Conservation (phyloP, 2,888 invertebrate genomes). For the Pecten maximus region DNA sequence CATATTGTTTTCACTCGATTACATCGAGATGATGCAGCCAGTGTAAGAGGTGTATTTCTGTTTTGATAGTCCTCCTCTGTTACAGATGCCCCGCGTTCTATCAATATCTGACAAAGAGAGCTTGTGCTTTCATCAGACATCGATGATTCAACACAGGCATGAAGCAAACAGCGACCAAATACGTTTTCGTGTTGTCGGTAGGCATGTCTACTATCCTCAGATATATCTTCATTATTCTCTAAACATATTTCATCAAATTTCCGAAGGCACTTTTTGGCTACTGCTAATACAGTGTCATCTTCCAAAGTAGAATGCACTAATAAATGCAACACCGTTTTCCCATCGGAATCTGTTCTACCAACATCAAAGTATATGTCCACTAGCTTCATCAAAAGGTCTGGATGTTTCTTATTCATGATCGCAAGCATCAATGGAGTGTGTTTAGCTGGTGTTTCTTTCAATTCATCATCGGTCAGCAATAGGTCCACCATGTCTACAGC, state of each 20-base stretch:
- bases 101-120: not conserved
- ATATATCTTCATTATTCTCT: not conserved
- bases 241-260: not conserved
- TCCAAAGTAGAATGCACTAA: not conserved
- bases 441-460: not conserved
- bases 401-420: not conserved
- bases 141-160: not conserved
- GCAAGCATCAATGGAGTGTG: not conserved
- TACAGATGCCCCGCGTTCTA: not conserved
- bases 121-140: conserved; percentile 1
- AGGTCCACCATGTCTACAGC: not conserved
- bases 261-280: not conserved
- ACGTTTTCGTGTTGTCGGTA: not conserved
- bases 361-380: not conserved
- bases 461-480: not conserved
- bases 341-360: not conserved
- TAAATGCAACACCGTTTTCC: not conserved
- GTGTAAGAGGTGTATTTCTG: not conserved
- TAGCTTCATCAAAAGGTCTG: not conserved
- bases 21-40: not conserved
- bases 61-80: not conserved
- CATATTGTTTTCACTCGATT: not conserved
- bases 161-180: not conserved
- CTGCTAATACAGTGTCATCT: not conserved
- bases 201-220: not conserved